Evolutionary conservation across 2,113 vertebrate genomes (phyloP).

Genomic region (Saimiri boliviensis): DNA sequence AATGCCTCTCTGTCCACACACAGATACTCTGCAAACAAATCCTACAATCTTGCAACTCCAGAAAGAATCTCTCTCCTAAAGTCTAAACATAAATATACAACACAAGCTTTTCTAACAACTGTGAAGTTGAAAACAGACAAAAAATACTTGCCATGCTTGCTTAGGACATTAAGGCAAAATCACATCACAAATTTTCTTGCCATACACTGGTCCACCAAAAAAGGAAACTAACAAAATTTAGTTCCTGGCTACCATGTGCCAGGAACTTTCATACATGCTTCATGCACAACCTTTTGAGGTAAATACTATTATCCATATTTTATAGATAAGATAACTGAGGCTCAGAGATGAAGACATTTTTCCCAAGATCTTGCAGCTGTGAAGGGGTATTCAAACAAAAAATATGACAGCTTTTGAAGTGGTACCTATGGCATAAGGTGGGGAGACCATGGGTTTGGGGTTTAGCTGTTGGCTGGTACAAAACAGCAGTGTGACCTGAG

Average conservation of each 20-base stretch:
- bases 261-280: background rate
- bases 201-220: background rate
- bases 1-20: conserved; percentile 14
- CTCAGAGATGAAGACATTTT: background rate
- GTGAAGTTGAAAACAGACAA: background rate
- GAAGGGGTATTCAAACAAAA: background rate
- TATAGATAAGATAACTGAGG: background rate
- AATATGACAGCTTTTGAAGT: background rate
- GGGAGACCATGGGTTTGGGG: background rate
- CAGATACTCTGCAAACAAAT: conserved; percentile 11
- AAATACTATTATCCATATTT: background rate
- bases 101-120: background rate
- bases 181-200: background rate
- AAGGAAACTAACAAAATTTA: background rate
- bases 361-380: background rate
- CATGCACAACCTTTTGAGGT: background rate
- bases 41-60: background rate
- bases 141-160: background rate
- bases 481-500: background rate
- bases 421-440: background rate
- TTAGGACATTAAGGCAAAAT: conserved; percentile 20
- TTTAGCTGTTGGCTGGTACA: background rate
- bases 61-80: background rate
- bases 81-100: background rate
- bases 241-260: background rate